Base-by-base conservation (phyloP, 2,113 vertebrate species). In the Atlantisia rogersi region DNA sequence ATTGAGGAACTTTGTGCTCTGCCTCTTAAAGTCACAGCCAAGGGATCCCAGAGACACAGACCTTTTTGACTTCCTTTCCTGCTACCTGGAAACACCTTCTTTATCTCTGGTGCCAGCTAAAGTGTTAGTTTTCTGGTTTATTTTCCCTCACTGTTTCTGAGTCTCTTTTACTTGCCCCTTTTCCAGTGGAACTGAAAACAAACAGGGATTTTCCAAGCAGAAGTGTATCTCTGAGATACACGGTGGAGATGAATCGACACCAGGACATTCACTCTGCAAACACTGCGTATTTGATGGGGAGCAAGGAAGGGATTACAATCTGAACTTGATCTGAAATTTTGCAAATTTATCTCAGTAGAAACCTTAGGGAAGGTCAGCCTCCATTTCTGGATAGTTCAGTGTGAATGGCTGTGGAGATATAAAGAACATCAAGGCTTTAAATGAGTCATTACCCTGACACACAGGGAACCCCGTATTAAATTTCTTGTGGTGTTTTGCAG, bases 81-180 rank as follows among this genome's bases (percentile, higher is more conserved):
- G 28, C 58, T 85, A 90, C 70, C 95, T 91, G 83, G 50, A 85
- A 91, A 80, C 81, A 85, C 65, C 80, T 92, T 93, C 63, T 93
- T 82, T 89, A 73, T 79, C 81, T 92, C 71, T 81, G 53, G 26
- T 91, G 70, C 70, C 46, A 84, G 59, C 29, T 76, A 69, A 82
- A 78, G 65, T 65, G 50, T 92, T 91, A 79, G 29, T 56, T 94
- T 86, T 55, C 44, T 90, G 15, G 31, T 90, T 90, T 86, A 37
- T 90, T 93, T 92, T 93, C 79, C 21, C 5, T 86, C 26, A 68
- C 58, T 14, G 44, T 89, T 92, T 92, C 53, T 0, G 2, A 60
- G 29, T 55, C 56, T 42, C 55, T 82, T n/a, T 94, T 85, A 86
- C 71, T 88, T 79, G 65, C 32, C 25, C 21, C 16, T 56, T 95